A percentile compares a stretch with the other conserved stretches of the same genome.
These are phyloP conservation scores for Mamestra brassicae DNA, from an alignment of 2,888 invertebrate species.

Conservation along the genomic window DNA sequence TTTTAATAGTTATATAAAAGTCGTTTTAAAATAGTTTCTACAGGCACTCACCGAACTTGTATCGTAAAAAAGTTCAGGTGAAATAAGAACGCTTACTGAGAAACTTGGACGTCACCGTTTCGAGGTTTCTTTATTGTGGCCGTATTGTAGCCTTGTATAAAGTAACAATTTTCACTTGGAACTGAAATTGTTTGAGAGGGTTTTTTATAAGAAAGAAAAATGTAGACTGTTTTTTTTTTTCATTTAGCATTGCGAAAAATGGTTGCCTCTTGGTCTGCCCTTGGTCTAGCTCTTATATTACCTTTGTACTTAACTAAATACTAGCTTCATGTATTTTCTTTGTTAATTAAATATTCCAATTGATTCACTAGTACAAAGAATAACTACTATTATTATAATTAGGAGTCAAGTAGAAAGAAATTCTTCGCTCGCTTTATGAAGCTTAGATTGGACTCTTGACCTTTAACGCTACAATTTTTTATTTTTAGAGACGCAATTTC, in stretches of 20 bases:
- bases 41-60: conserved; percentile 70
- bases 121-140: conserved; percentile 61
- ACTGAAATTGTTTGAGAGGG: background rate
- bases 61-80: conserved; percentile 79
- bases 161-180: conserved; percentile 28
- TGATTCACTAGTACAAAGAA: background rate
- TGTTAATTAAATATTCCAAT: conserved; percentile 13
- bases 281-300: background rate
- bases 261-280: background rate
- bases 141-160: conserved; percentile 48
- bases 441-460: conserved; percentile 24
- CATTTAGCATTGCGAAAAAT: conserved; percentile 1
- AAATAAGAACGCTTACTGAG: conserved; percentile 64
- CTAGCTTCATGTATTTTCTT: background rate
- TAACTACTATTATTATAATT: background rate
- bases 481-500: conserved; percentile 42
- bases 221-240: background rate
- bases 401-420: conserved; percentile 6
- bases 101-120: conserved; percentile 56
- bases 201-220: conserved; percentile 17
- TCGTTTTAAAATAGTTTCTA: conserved; percentile 81
- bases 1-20: conserved; percentile 83
- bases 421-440: conserved; percentile 9
- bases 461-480: conserved; percentile 43
- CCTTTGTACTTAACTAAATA: background rate